These are phyloP conservation scores for Pomacea canaliculata DNA, from an alignment of 2,888 invertebrate genomes.

Conservation along the genomic window DNA sequence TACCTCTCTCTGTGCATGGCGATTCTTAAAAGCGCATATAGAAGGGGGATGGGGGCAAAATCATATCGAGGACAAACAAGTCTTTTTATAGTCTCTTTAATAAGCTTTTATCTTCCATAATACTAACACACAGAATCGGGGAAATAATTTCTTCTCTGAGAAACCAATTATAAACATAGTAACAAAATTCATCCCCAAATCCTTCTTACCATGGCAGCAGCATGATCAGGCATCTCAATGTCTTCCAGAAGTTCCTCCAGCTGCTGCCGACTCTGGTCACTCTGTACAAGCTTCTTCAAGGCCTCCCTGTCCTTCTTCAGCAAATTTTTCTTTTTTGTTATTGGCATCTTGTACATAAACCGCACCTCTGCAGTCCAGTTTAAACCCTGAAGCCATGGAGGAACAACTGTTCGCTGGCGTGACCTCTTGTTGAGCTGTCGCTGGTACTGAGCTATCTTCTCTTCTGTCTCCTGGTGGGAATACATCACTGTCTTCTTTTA, in stretches of 20 bases:
- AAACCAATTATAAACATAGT: no score
- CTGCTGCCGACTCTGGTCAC: slow-evolving; percentile 17
- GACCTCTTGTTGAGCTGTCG: neutral
- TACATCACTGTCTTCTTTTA: neutral
- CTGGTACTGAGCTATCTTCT: slow-evolving; percentile 4
- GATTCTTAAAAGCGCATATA: no score
- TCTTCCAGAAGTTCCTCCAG: slow-evolving; percentile 32
- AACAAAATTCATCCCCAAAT: no score
- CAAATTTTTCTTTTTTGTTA: slow-evolving; percentile 24
- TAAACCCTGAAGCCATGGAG: slow-evolving; percentile 33
- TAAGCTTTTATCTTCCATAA: no score
- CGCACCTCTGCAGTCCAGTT: slow-evolving; percentile 33
- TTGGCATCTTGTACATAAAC: slow-evolving; percentile 20
- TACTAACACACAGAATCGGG: no score
- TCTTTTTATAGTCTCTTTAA: no score
- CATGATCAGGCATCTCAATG: slow-evolving; percentile 17
- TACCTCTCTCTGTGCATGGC: no score
- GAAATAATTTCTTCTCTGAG: no score
- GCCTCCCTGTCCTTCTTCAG: slow-evolving; percentile 32
- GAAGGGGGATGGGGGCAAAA: no score
- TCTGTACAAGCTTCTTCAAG: slow-evolving; percentile 30
- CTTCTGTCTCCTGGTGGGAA: slow-evolving; percentile 6
- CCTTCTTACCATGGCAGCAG: slow-evolving; percentile 25
- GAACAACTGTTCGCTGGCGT: slow-evolving; percentile 22
- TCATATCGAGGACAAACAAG: no score